A percentile compares a stretch with the other conserved stretches of the same genome.
Conservation (phyloP, 2,888 invertebrate genomes). For the Melipona bicolor region DNA sequence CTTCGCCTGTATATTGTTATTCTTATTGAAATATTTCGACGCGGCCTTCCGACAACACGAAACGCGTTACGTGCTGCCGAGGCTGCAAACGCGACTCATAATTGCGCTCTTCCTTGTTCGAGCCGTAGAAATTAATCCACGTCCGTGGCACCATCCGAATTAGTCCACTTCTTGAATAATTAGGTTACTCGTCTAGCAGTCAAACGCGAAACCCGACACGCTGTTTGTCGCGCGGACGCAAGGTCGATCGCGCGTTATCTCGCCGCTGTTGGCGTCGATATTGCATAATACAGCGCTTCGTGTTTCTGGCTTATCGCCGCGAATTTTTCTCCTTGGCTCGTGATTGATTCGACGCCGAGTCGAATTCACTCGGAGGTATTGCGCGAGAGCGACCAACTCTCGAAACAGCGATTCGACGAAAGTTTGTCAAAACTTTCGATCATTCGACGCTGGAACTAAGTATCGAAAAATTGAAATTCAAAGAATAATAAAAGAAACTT, state of each 20-base stretch:
- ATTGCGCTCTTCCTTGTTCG: slow-evolving; percentile 59
- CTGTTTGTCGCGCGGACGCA: slow-evolving; percentile 48
- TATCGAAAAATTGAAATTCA: too few species aligned
- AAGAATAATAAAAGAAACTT: too few species aligned
- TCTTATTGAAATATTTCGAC: background rate
- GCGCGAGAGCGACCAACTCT: background rate
- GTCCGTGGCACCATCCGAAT: slow-evolving; percentile 43
- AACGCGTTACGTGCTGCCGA: slow-evolving; percentile 29
- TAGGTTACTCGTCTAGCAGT: slow-evolving; percentile 44
- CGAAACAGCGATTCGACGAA: background rate
- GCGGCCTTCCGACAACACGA: background rate
- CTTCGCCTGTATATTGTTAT: too few species aligned
- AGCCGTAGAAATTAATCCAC: slow-evolving; percentile 46
- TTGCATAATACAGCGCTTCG: slow-evolving; percentile 40
- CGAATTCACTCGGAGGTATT: background rate
- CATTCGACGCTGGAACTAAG: too few species aligned
- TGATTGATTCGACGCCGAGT: slow-evolving; percentile 1
- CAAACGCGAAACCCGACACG: slow-evolving; percentile 49
- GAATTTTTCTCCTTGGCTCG: background rate
- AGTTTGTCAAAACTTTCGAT: too few species aligned
- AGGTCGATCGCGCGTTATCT: slow-evolving; percentile 50
- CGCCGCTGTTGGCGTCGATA: slow-evolving; percentile 15
- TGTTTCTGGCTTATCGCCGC: slow-evolving; percentile 20
- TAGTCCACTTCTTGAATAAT: slow-evolving; percentile 59
- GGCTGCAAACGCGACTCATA: slow-evolving; percentile 32